These are phyloP conservation scores for Phania funesta DNA, from an alignment of 2,888 invertebrate genomes.

Conservation along the genomic window DNA sequence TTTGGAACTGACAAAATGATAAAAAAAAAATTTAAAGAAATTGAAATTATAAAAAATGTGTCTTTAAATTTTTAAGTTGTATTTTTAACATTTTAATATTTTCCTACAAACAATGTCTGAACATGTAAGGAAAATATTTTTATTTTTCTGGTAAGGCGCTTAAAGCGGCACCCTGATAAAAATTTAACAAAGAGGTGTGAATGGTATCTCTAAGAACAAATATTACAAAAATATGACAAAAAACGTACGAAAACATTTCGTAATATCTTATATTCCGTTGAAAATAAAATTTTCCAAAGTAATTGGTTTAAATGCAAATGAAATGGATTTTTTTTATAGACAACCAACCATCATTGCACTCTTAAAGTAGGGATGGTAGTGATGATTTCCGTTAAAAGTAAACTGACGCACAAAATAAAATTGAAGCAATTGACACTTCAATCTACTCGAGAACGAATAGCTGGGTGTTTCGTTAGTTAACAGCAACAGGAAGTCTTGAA, in stretches of 20 bases:
- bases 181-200: constrained; percentile 52
- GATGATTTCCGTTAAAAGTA: constrained; percentile 27
- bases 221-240: background rate
- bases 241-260: background rate
- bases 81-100: too few species aligned
- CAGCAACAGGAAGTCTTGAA: constrained; percentile 63
- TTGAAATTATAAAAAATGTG: too few species aligned
- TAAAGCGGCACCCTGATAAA: constrained; percentile 34
- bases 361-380: constrained; percentile 6
- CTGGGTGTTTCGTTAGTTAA: background rate
- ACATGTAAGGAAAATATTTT: constrained; percentile 17
- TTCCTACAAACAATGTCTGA: too few species aligned
- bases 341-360: background rate
- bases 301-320: constrained; percentile 47
- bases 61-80: too few species aligned
- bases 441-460: background rate
- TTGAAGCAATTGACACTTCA: constrained; percentile 38
- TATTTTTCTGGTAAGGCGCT: constrained; percentile 42
- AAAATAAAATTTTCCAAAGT: background rate
- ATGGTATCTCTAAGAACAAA: too few species aligned
- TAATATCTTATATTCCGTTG: background rate
- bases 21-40: too few species aligned
- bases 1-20: too few species aligned
- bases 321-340: constrained; percentile 7
- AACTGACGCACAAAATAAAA: background rate